Conservation (phyloP, 2,797 vertebrate genomes). For the Thamnophis elegans region DNA sequence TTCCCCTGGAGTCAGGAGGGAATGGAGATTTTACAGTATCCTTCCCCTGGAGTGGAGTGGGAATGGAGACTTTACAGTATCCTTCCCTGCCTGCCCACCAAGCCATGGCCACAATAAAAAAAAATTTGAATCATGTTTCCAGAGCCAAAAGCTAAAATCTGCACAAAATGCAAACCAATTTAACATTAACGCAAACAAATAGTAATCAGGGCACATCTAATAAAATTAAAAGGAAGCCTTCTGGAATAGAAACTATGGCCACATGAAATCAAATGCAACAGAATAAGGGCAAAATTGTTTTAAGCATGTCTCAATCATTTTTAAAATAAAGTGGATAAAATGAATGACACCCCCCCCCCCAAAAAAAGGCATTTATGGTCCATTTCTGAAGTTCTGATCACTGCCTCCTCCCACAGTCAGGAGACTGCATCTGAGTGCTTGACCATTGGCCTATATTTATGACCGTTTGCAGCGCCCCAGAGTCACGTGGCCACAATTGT, state of each 20-base stretch:
- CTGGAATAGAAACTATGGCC: neutral
- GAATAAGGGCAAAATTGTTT: neutral
- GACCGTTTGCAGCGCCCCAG: neutral
- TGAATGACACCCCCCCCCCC: fast-evolving
- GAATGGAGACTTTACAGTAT: no score
- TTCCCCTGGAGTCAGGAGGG: no score
- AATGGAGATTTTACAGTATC: no score
- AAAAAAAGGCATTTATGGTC: neutral
- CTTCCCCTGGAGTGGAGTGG: no score
- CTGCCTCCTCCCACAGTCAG: neutral
- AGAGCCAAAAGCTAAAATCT: neutral
- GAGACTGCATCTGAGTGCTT: neutral
- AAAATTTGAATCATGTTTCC: neutral
- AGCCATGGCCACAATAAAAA: no score
- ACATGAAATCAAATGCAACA: neutral
- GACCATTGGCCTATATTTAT: neutral
- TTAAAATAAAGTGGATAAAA: neutral
- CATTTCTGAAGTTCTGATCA: neutral
- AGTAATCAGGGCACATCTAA: neutral
- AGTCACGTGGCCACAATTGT: neutral
- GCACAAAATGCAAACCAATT: neutral
- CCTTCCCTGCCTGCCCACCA: no score
- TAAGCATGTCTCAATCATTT: neutral
- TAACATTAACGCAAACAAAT: neutral
- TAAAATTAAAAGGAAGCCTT: neutral